Base-by-base conservation (phyloP, 2,888 invertebrate species). In the Antheraea yamamai region DNA sequence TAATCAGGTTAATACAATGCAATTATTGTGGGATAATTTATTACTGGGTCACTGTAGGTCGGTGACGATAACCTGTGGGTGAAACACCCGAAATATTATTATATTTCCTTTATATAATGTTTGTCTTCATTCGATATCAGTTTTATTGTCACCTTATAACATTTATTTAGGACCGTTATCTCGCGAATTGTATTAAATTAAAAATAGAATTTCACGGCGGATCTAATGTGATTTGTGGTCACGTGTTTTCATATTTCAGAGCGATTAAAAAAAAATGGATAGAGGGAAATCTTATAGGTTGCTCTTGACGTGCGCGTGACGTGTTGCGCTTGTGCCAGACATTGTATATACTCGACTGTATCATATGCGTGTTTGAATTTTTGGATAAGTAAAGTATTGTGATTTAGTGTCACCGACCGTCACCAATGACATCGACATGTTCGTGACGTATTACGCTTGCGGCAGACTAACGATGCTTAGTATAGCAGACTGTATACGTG, bases 11-110 rank as follows among this genome's bases (percentile, higher is more conserved):
- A 77, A 76, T 77, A 83, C 81, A 83, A 80, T 84, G 83, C 83
- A 83, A 79, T 83, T 83, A 83, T 84, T 85, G 83, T 84, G 79
- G 78, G 80, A 79, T 84, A 83, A 83, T 84, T 83, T 81, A 84
- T 82, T 81, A 78, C 77, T 78, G 77, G 79, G 80, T 83, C 81
- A 75, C 79, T 79, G 77, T 77, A 71, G 70, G 20, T 74, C 61
- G 66, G 64, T 3, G 4, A 18, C 16, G 90, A 90, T 90, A 89
- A 87, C 89, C 89, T 83, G 77, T 84, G 87, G 64, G 26, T 66
- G 20, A 30, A 66, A 77, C 82, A 84, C 78, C 77, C 86, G 80
- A 89, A 90, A 88, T 87, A 86, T 87, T 86, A 86, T 30, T 30
- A 23, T 70, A 4, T 70, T 88, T 89, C 83, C 84, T 85, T 82